These are phyloP conservation scores for Trissoscelio sp. DNA, from an alignment of 2,888 invertebrate species.

Conservation along the genomic window DNA sequence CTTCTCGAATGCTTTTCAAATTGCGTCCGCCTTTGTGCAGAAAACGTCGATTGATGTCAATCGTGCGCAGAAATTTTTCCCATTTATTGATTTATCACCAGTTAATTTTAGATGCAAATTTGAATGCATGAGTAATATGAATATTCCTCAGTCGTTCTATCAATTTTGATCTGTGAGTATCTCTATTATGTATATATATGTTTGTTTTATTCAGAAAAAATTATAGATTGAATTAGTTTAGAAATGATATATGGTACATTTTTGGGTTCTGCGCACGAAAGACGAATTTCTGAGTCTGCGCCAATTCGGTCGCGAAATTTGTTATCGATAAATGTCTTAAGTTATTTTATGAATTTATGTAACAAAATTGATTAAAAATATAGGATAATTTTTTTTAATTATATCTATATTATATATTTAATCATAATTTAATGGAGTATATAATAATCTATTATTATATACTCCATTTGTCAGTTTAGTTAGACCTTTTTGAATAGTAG, in stretches of 20 bases:
- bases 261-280: background rate
- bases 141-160: background rate
- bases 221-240: no score
- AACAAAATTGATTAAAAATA: background rate
- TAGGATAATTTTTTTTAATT: background rate
- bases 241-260: background rate
- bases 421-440: background rate
- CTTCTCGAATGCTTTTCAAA: slow-evolving; percentile 7
- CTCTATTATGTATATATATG: background rate
- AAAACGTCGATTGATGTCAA: background rate
- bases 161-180: background rate
- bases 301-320: background rate
- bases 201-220: background rate
- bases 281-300: background rate
- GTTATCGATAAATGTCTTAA: background rate
- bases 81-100: slow-evolving; percentile 9
- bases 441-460: no score
- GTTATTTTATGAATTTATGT: background rate
- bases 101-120: background rate
- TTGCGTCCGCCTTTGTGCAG: background rate
- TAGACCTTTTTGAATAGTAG: no score
- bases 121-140: background rate
- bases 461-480: no score
- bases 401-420: no score
- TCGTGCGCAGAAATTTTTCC: slow-evolving; percentile 3